These are phyloP conservation scores for Gadopsis bispinosus DNA, from an alignment of 2,797 vertebrate species.

Conservation along the genomic window DNA sequence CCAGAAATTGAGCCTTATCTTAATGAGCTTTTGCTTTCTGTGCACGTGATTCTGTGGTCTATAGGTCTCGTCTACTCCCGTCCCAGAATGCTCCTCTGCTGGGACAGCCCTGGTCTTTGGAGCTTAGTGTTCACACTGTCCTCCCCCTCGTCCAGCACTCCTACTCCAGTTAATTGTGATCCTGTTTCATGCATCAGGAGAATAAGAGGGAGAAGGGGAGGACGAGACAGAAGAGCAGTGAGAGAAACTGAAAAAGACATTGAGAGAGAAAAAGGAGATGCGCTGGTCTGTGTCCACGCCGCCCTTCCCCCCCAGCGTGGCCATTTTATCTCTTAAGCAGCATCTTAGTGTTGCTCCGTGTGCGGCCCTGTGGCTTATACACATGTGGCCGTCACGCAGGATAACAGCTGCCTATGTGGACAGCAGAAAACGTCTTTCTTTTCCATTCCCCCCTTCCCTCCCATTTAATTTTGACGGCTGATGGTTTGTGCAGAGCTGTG, in stretches of 20 bases:
- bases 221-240: conserved; percentile 13
- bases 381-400: conserved; percentile 56
- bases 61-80: neutral
- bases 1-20: neutral
- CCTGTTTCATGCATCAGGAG: conserved; percentile 57
- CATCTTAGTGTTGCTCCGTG: conserved; percentile 53
- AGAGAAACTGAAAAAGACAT: conserved; percentile 26
- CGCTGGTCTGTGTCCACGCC: conserved; percentile 53
- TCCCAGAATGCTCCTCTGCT: conserved; percentile 40
- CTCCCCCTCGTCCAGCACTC: conserved; percentile 33
- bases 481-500: conserved; percentile 50
- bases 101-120: conserved; percentile 8
- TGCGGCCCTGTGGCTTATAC: conserved; percentile 65
- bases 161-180: conserved; percentile 56
- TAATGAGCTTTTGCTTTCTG: neutral
- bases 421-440: conserved; percentile 41
- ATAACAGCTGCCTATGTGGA: conserved; percentile 39
- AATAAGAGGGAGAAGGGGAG: neutral
- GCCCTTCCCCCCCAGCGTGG: conserved; percentile 15
- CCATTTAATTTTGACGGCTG: conserved; percentile 41
- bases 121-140: conserved; percentile 4
- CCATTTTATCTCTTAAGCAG: conserved; percentile 63
- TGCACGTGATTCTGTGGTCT: neutral
- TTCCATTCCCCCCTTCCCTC: neutral
- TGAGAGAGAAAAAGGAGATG: conserved; percentile 23